Evolutionary conservation across 2,113 vertebrate species (phyloP).

Genomic region (Poecilia latipinna): DNA sequence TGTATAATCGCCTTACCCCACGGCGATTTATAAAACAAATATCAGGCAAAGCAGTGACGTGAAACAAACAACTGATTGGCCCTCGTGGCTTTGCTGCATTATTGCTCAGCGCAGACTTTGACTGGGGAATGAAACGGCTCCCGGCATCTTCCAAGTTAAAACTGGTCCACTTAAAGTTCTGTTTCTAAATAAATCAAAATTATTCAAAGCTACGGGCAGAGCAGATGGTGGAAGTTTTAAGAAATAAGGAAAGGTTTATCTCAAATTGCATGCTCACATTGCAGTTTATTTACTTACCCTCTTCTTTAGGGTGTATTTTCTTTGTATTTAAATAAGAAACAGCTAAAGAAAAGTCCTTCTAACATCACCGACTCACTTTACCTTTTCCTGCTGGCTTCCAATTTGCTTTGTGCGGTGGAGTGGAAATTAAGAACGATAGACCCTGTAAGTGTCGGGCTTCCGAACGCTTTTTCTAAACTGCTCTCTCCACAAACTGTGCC

Average conservation of each 20-base stretch:
- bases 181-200: constrained; percentile 21
- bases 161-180: constrained; percentile 18
- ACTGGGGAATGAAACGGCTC: constrained; percentile 48
- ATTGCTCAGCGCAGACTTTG: constrained; percentile 36
- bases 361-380: constrained; percentile 37
- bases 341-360: constrained; percentile 14
- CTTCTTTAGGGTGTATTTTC: neutral
- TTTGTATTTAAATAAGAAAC: constrained; percentile 31
- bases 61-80: constrained; percentile 65
- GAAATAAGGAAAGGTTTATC: constrained; percentile 4
- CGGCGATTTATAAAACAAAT: constrained; percentile 74
- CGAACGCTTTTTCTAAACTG: constrained; percentile 58
- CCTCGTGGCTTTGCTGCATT: constrained; percentile 51
- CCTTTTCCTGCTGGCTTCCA: constrained; percentile 57
- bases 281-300: constrained; percentile 13
- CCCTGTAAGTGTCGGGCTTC: constrained; percentile 59
- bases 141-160: constrained; percentile 42
- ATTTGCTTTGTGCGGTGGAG: constrained; percentile 68
- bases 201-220: constrained; percentile 7
- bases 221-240: constrained; percentile 18
- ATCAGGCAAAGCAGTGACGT: constrained; percentile 64
- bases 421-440: constrained; percentile 73
- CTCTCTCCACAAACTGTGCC: constrained; percentile 57
- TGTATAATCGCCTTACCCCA: constrained; percentile 74
- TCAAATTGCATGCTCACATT: constrained; percentile 8